phyloP scores from a whole-genome alignment of 2,797 vertebrate genomes.

The Gymnoscopelus braueri region DNA sequence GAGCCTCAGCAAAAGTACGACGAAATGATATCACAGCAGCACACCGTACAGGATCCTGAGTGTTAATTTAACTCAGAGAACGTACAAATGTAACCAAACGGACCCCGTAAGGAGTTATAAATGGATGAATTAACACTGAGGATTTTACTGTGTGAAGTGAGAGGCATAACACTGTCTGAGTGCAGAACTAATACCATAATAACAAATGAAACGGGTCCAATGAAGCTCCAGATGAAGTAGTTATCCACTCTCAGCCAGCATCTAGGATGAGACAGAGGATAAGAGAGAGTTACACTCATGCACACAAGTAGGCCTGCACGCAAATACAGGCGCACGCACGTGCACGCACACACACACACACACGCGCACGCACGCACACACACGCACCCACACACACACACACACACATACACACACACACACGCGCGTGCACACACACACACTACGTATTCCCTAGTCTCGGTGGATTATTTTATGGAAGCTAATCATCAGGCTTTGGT shows the following conservation, averaged over 20 bases:
- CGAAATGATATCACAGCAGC: conserved; percentile 14
- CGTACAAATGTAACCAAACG: too few species aligned
- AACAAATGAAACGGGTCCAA: conserved; percentile 93
- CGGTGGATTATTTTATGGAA: conserved; percentile 73
- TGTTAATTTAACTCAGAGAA: too few species aligned
- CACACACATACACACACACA: conserved; percentile 19
- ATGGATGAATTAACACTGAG: too few species aligned
- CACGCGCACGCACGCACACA: neutral
- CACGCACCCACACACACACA: conserved; percentile 3
- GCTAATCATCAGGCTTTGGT: conserved; percentile 79
- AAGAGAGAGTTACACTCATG: conserved; percentile 41
- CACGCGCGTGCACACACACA: conserved; percentile 30
- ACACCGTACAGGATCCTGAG: too few species aligned
- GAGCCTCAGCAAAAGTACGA: conserved; percentile 12
- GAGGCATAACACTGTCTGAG: conserved; percentile 38
- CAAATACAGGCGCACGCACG: neutral
- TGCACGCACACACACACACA: conserved; percentile 9
- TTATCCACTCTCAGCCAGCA: conserved; percentile 96
- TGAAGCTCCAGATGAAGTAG: conserved; percentile 98
- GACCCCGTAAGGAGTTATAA: too few species aligned
- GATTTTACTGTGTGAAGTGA: neutral
- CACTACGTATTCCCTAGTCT: conserved; percentile 65
- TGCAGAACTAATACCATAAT: conserved; percentile 88
- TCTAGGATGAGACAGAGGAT: conserved; percentile 74
- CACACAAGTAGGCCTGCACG: too few species aligned